phyloP scores from a whole-genome alignment of 2,888 invertebrate genomes.

The Stomorhina lunata region DNA sequence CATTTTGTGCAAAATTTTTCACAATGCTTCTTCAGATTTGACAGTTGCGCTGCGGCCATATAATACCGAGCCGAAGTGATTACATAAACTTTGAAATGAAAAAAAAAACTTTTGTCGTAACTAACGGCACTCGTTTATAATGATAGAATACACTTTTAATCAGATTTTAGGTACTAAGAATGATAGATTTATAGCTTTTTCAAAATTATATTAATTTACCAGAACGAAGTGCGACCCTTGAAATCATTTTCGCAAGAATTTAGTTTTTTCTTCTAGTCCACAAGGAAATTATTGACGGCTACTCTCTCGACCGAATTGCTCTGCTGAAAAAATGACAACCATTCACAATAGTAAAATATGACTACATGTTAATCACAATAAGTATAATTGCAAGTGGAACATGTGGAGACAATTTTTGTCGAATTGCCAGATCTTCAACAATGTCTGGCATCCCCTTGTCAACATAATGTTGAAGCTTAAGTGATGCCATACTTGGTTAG shows the following conservation, averaged over 20 bases:
- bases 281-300: slow-evolving; percentile 69
- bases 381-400: not conserved
- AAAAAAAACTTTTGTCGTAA: slow-evolving; percentile 41
- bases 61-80: slow-evolving; percentile 71
- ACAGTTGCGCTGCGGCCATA: slow-evolving; percentile 55
- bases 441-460: no score
- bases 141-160: slow-evolving; percentile 15
- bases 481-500: no score
- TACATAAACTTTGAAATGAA: slow-evolving; percentile 76
- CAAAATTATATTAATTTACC: slow-evolving; percentile 82
- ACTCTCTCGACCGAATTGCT: slow-evolving; percentile 47
- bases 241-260: slow-evolving; percentile 83
- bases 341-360: slow-evolving; percentile 46
- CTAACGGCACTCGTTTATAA: not conserved
- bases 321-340: slow-evolving; percentile 59
- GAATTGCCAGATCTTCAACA: no score
- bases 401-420: slow-evolving; percentile 21
- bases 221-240: slow-evolving; percentile 85
- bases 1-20: slow-evolving; percentile 63
- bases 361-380: slow-evolving; percentile 24
- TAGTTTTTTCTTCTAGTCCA: slow-evolving; percentile 70
- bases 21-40: slow-evolving; percentile 63
- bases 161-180: not conserved
- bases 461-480: no score
- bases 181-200: slow-evolving; percentile 53